Conservation (phyloP, 1,140 invertebrate genomes). For the Camponotus floridanus region DNA sequence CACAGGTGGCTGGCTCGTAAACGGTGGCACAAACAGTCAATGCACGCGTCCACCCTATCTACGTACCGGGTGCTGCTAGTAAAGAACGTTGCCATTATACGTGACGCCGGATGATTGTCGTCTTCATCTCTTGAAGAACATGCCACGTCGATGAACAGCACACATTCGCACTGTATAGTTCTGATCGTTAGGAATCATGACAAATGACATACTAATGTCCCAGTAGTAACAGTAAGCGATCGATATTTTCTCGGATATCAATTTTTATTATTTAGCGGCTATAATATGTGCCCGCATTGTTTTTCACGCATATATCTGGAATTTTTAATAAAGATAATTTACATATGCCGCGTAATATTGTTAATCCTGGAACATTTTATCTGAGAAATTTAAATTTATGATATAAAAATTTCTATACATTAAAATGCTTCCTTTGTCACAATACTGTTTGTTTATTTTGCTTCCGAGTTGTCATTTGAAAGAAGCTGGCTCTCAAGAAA, state of each 20-base stretch:
- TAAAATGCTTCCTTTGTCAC: neutral
- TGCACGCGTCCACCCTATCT: constrained; percentile 9
- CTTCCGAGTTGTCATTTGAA: neutral
- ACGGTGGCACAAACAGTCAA: constrained; percentile 55
- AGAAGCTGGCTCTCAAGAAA: neutral
- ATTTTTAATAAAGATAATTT: constrained; percentile 55
- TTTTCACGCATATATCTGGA: constrained; percentile 21
- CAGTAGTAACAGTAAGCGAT: constrained; percentile 46
- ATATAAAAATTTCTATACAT: constrained; percentile 1
- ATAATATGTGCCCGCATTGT: neutral
- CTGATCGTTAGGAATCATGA: constrained; percentile 59
- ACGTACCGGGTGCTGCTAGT: constrained; percentile 1
- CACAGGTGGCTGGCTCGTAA: constrained; percentile 72
- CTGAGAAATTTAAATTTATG: neutral
- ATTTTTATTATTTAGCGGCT: constrained; percentile 2
- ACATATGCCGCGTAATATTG: constrained; percentile 9
- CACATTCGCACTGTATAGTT: constrained; percentile 19
- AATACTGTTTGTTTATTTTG: neutral
- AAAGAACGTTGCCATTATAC: constrained; percentile 67
- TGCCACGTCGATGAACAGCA: constrained; percentile 13
- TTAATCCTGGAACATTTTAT: constrained; percentile 16
- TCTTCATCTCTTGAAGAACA: constrained; percentile 40
- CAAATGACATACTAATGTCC: constrained; percentile 51
- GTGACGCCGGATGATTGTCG: constrained; percentile 62
- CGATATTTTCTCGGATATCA: constrained; percentile 44